Evolutionary conservation across 2,797 vertebrate genomes (phyloP).

Genomic region (Pseudocheirus occidentalis): DNA sequence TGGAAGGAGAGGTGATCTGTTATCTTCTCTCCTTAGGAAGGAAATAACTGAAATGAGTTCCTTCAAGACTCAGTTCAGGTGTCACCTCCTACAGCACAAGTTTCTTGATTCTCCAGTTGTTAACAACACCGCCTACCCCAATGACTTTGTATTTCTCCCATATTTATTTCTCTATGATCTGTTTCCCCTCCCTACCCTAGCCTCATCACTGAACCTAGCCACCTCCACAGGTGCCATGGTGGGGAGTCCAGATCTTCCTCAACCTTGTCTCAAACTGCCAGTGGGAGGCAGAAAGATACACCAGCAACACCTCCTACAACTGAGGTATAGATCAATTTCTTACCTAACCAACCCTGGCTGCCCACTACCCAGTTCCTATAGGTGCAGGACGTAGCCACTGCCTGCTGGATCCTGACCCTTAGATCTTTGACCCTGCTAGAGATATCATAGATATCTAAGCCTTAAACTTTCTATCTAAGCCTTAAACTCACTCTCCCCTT

Average conservation of each 20-base stretch:
- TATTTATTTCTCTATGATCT: neutral
- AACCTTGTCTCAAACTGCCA: neutral
- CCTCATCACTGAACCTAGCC: too few species aligned
- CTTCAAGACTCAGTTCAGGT: too few species aligned
- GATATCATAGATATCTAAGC: neutral
- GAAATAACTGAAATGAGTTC: too few species aligned
- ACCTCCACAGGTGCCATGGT: neutral
- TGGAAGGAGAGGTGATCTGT: too few species aligned
- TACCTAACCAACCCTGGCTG: neutral
- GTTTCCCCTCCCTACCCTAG: neutral
- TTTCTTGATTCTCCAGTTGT: too few species aligned
- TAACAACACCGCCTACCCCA: too few species aligned
- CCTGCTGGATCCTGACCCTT: neutral
- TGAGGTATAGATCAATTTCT: neutral
- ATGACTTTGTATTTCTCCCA: too few species aligned
- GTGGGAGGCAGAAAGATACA: neutral
- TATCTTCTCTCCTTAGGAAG: too few species aligned
- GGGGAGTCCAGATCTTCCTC: neutral
- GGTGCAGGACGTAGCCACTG: neutral
- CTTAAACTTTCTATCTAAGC: neutral
- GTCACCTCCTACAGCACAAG: too few species aligned
- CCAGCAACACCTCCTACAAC: neutral
- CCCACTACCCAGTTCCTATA: neutral
- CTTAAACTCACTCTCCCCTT: neutral
- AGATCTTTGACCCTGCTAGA: neutral